Conservation (phyloP, 2,113 vertebrate genomes). For the Lamprotornis superbus region DNA sequence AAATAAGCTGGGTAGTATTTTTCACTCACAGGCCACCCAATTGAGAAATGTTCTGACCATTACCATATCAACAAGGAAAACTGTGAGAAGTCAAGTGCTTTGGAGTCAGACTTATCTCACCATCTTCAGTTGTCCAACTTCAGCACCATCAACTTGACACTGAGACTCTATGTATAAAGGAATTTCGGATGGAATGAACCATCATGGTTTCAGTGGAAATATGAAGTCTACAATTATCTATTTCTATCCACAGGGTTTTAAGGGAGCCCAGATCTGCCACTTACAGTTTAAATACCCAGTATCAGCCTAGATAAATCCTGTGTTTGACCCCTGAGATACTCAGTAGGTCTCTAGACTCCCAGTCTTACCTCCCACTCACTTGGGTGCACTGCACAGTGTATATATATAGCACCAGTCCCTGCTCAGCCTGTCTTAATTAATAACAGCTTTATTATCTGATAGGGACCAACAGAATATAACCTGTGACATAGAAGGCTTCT, state of each 20-base stretch:
- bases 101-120: neutral
- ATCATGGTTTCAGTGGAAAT: neutral
- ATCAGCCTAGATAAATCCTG: neutral
- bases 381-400: neutral
- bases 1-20: neutral
- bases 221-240: neutral
- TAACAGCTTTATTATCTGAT: slow-evolving; percentile 8
- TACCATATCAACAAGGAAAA: neutral
- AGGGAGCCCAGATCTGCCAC: neutral
- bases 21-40: neutral
- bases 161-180: neutral
- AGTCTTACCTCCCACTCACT: neutral
- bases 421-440: slow-evolving; percentile 24
- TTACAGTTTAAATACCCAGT: neutral
- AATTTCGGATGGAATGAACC: neutral
- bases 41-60: neutral
- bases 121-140: neutral
- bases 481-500: neutral
- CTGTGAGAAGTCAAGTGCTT: neutral
- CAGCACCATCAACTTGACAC: neutral
- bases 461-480: neutral
- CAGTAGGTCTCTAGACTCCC: neutral
- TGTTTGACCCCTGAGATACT: neutral
- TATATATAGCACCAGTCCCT: neutral
- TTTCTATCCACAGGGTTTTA: neutral